Evolutionary conservation across 2,797 vertebrate genomes (phyloP), one percentile per base, ranked within the genome.

Genomic region (Eulemur rubriventer): DNA sequence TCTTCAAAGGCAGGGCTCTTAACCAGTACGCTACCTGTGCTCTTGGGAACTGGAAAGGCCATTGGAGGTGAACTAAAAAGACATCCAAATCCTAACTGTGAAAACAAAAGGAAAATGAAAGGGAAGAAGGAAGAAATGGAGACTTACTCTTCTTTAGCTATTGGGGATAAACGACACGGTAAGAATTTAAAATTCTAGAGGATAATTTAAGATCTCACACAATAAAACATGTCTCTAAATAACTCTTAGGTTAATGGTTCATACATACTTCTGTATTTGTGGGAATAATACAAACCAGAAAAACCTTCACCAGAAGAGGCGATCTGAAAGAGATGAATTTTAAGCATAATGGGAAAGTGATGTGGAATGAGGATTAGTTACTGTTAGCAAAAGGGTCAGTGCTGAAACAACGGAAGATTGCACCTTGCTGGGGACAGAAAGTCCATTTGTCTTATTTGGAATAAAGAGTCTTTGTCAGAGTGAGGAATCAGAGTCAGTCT

Each of bases 11-110:
- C 43, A 18, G 10, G 13, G 8, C 30, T 38, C 22, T 17, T 17
- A 11, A 22, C 38, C 33, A 3, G 1, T 0, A 1, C 0, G 20
- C 55, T 33, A 9, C 43, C 17, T 0, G 1, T 3, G 22, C 18
- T 35, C 6, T 43, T 0, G 9, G 8, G 33, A 38, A 22, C 16
- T 18, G 20, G 38, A 9, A 86, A 86, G 83, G n/a, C 12, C 57
- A 48, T 0, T 1, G 1, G 5, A 61, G 43, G 12, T 57, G n/a
- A 46, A 65, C n/a, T 2, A 33, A 20, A 35, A 30, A 80, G 46
- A 61, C 4, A 33, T 9, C 11, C 17, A 22, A 24, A 26, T 12
- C 9, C 43, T 52, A 13, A 16, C 57, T 6, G 26, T 41, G 30
- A 63, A 57, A 41, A 17, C 24, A 70, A 16, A 90, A 48, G 12